Evolutionary conservation across 2,113 vertebrate species (phyloP).

Genomic region (Gambusia affinis): DNA sequence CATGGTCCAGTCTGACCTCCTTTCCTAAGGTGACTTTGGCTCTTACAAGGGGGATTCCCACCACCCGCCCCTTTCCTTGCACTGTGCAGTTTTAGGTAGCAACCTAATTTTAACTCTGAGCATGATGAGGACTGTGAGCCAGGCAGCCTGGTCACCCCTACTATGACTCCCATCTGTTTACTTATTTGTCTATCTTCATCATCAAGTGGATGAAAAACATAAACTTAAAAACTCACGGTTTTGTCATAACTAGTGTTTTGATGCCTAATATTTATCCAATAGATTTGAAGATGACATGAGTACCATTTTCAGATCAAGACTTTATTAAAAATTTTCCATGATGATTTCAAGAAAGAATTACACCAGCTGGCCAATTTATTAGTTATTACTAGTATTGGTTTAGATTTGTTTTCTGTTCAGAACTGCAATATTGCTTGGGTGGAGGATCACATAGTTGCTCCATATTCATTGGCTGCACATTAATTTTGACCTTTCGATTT

Average conservation of each 20-base stretch:
- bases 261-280: neutral
- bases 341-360: neutral
- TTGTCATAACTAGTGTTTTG: neutral
- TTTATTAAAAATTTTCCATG: neutral
- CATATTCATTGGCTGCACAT: neutral
- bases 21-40: slow-evolving; percentile 66
- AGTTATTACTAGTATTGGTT: neutral
- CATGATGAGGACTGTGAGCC: slow-evolving; percentile 51
- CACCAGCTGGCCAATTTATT: neutral
- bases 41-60: slow-evolving; percentile 70
- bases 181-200: slow-evolving; percentile 3
- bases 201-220: neutral
- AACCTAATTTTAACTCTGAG: slow-evolving; percentile 59
- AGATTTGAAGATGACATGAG: neutral
- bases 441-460: neutral
- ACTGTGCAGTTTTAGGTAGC: slow-evolving; percentile 64
- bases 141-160: slow-evolving; percentile 36
- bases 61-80: slow-evolving; percentile 45
- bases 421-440: neutral
- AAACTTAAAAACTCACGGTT: slow-evolving; percentile 20
- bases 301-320: neutral
- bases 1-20: slow-evolving; percentile 24
- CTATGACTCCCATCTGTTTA: slow-evolving; percentile 35
- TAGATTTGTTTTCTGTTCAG: neutral
- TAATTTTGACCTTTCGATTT: neutral